Evolutionary conservation across 2,888 invertebrate species (phyloP), one percentile per base, ranked within the genome.

Genomic region (Ornithoptera priamus): DNA sequence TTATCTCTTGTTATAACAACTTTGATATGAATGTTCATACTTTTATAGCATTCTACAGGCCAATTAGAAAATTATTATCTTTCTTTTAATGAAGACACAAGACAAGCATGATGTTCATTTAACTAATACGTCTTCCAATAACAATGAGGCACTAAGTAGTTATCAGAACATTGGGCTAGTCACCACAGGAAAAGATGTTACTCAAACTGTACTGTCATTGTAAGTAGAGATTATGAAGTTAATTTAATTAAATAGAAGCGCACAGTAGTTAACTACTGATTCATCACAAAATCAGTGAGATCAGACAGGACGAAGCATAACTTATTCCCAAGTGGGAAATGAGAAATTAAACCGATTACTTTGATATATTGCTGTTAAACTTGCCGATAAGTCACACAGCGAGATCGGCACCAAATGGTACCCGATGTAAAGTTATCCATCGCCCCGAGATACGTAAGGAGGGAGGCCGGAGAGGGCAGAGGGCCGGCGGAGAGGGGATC

Each of bases 271-370:
- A 36, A 42, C 24, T 12, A 56, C 56, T 67, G 60, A 61, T 61
- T 63, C 76, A 76, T 80, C 76, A 78, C 81, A 84, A 84, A 39
- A 85, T 86, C 83, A 85, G 77, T 77, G 75, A 81, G 57, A 57
- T 87, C 85, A 85, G 82, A 83, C 80, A 80, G 84, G 85, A 81
- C 86, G 87, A 85, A 85, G 84, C 87, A 87, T 84, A 87, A 88
- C 84, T 88, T 84, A 75, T 80, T 77, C 85, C 82, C 83, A 85
- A 87, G 84, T 85, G 85, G 85, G 85, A 90, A 88, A 91, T 91
- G 91, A 91, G 92, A 91, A 91, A 92, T 91, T 92, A 90, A 92
- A 88, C 85, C 90, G 87, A 91, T 92, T 90, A 91, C 90, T 87
- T 88, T 92, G 92, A 92, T 90, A 90, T 90, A 92, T 92, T 80